Evolutionary conservation across 2,888 invertebrate species (phyloP).

Genomic region (Lithosia quadra): DNA sequence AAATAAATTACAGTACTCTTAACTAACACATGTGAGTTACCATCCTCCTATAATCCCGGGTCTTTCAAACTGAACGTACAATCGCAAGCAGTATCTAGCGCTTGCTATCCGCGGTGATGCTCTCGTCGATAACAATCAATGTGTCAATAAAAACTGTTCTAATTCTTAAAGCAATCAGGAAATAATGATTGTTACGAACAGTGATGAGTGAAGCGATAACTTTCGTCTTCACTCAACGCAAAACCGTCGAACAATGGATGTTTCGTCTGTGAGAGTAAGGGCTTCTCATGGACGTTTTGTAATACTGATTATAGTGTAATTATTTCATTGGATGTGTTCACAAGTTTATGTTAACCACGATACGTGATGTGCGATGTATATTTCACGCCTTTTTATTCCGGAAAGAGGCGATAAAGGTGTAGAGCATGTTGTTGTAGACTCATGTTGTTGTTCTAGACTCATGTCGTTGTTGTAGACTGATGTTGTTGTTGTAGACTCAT

Average conservation of each 20-base stretch:
- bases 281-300: conserved; percentile 24
- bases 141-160: conserved; percentile 23
- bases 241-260: conserved; percentile 20
- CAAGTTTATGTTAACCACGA: conserved; percentile 10
- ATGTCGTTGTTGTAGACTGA: too few relatives aligned
- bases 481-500: too few relatives aligned
- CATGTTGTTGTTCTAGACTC: too few relatives aligned
- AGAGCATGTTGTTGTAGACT: too few relatives aligned
- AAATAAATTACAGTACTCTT: too few relatives aligned
- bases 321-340: conserved; percentile 19
- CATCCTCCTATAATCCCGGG: too few relatives aligned
- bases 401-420: too few relatives aligned
- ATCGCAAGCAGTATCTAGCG: too few relatives aligned
- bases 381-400: neutral
- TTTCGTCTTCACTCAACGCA: conserved; percentile 40
- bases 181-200: conserved; percentile 34
- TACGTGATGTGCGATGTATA: neutral
- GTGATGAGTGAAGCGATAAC: conserved; percentile 36
- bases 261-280: conserved; percentile 26
- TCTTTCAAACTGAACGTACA: too few relatives aligned
- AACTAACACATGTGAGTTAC: too few relatives aligned
- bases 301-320: conserved; percentile 22
- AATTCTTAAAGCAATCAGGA: conserved; percentile 34
- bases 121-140: neutral
- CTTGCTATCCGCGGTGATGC: neutral